Evolutionary conservation across 2,797 vertebrate species (phyloP).

Genomic region (Delichon dasypus): DNA sequence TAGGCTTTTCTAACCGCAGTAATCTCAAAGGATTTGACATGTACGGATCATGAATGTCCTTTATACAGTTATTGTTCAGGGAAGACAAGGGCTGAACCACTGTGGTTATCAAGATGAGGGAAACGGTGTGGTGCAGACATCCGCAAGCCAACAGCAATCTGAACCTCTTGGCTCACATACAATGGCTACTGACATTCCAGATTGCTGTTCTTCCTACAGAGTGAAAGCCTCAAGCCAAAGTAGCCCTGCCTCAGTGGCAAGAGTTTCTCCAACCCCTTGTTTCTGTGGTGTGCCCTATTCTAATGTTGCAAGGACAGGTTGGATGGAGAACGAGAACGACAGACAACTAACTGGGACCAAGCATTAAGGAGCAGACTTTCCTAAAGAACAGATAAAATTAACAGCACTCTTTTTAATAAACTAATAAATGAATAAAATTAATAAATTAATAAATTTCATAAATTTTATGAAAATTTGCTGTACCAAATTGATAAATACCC

Average conservation of each 20-base stretch:
- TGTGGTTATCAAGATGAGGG: neutral
- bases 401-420: neutral
- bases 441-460: neutral
- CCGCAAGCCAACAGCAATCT: neutral
- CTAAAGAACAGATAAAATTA: neutral
- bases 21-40: neutral
- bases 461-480: neutral
- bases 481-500: neutral
- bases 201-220: neutral
- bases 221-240: neutral
- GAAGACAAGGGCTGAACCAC: neutral
- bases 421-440: neutral
- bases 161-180: neutral
- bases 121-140: neutral
- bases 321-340: neutral
- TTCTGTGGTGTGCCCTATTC: rapidly evolving
- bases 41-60: neutral
- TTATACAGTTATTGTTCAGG: neutral
- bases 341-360: neutral
- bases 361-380: neutral
- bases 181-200: neutral
- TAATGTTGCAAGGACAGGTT: neutral
- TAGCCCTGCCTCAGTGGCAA: neutral
- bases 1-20: neutral
- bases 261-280: neutral